phyloP scores from a whole-genome alignment of 2,888 invertebrate species.

The Idaea dimidiata region DNA sequence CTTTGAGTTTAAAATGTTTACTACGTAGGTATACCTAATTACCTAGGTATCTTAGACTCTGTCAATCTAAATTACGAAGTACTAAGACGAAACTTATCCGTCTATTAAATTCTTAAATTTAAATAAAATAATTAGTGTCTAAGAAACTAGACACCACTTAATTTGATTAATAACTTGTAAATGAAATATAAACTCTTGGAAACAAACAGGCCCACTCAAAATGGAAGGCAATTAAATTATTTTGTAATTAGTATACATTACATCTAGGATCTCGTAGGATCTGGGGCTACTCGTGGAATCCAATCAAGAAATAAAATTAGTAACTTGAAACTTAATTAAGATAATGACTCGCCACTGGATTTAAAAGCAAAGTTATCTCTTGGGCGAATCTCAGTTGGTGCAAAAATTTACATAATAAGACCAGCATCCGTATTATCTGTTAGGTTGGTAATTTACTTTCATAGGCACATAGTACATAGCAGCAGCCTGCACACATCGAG shows the following conservation, averaged over 20 bases:
- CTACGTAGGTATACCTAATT: no score
- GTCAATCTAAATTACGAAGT: no score
- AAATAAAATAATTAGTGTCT: not conserved
- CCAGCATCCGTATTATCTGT: no score
- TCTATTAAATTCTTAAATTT: no score
- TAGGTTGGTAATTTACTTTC: no score
- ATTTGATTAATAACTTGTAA: not conserved
- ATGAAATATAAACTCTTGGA: not conserved
- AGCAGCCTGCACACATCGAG: no score
- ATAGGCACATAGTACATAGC: no score
- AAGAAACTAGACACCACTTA: not conserved
- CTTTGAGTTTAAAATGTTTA: no score
- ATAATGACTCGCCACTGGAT: constrained; percentile 9
- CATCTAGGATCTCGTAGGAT: constrained; percentile 11
- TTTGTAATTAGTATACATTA: constrained; percentile 12
- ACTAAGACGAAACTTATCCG: no score
- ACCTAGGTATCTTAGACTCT: no score
- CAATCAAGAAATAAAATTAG: constrained; percentile 15
- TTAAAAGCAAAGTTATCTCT: constrained; percentile 13
- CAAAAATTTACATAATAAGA: no score
- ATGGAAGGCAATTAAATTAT: constrained; percentile 8
- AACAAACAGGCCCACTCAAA: not conserved
- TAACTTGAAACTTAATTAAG: constrained; percentile 22
- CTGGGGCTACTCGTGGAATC: constrained; percentile 6
- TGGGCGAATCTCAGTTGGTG: constrained; percentile 3